A percentile compares a stretch with the other conserved stretches of the same genome.
phyloP scores from a whole-genome alignment of 2,797 vertebrate genomes.

The Octomys mimax region DNA sequence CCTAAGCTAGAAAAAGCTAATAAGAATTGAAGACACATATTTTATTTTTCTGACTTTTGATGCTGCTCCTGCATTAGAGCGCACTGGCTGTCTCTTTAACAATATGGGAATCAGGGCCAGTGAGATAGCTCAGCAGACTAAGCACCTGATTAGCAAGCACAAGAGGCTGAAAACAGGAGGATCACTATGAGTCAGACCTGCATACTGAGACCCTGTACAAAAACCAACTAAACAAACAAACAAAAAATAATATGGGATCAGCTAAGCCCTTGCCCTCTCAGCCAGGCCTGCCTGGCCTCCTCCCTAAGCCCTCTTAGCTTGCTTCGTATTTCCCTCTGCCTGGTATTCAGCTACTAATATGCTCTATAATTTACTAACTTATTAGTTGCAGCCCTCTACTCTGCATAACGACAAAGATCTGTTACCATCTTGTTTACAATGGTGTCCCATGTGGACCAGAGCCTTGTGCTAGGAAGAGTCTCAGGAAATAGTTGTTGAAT shows the following conservation, averaged over 20 bases:
- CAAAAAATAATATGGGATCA: not conserved
- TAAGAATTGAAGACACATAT: not conserved
- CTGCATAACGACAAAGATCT: not conserved
- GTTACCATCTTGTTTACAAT: not conserved
- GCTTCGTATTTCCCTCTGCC: not conserved
- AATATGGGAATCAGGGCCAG: not conserved
- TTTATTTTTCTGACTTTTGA: not conserved
- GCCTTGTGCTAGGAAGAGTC: not conserved
- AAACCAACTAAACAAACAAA: too few species aligned
- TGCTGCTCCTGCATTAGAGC: not conserved
- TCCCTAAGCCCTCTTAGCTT: not conserved
- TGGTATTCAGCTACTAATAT: not conserved
- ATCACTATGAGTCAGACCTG: too few species aligned
- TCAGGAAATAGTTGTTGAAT: slow-evolving; percentile 6
- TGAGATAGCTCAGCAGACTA: too few species aligned
- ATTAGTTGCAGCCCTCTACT: not conserved
- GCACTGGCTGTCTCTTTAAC: not conserved
- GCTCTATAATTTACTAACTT: not conserved
- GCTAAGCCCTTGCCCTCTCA: not conserved
- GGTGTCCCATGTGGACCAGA: not conserved
- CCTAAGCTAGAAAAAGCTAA: not conserved
- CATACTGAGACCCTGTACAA: too few species aligned
- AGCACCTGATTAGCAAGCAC: too few species aligned
- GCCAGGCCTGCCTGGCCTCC: not conserved
- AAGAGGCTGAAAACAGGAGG: too few species aligned